These are phyloP conservation scores for Hydrophis major DNA, from an alignment of 2,797 vertebrate genomes.

Conservation along the genomic window DNA sequence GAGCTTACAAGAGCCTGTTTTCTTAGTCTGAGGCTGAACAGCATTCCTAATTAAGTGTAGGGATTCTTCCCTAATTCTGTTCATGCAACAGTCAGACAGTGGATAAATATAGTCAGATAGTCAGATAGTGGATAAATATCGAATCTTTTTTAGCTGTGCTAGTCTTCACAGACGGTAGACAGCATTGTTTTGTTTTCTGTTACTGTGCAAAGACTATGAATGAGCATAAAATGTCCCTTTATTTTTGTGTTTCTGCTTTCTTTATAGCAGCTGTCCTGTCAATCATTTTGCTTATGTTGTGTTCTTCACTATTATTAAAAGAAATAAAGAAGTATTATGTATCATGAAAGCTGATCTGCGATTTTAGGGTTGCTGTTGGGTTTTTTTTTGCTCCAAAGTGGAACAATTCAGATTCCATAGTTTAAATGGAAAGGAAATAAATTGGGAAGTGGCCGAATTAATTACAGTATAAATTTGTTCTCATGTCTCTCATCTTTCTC, in stretches of 20 bases:
- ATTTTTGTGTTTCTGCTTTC: not conserved
- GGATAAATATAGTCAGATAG: constrained; percentile 5
- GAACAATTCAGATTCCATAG: not conserved
- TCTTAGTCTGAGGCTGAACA: not conserved
- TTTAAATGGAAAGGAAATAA: not conserved
- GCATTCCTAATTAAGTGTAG: not conserved
- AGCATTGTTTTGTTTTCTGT: not conserved
- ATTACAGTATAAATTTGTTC: no score
- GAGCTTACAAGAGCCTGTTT: not conserved
- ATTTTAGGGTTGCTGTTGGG: not conserved
- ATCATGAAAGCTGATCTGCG: not conserved
- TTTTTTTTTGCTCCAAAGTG: constrained; percentile 8
- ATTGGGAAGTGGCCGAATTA: no score
- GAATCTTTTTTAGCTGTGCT: constrained; percentile 18
- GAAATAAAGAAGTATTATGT: not conserved
- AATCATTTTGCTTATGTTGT: not conserved
- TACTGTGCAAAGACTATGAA: constrained; percentile 5
- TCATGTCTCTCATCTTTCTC: no score
- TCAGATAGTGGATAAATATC: constrained; percentile 14
- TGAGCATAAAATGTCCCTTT: not conserved
- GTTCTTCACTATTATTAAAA: not conserved
- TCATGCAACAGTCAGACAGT: not conserved
- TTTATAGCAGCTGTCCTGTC: constrained; percentile 17
- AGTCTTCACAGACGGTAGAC: not conserved
- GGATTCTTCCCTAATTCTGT: not conserved